Evolutionary conservation across 1,140 invertebrate genomes (phyloP).

Genomic region (Euwallacea fornicatus): DNA sequence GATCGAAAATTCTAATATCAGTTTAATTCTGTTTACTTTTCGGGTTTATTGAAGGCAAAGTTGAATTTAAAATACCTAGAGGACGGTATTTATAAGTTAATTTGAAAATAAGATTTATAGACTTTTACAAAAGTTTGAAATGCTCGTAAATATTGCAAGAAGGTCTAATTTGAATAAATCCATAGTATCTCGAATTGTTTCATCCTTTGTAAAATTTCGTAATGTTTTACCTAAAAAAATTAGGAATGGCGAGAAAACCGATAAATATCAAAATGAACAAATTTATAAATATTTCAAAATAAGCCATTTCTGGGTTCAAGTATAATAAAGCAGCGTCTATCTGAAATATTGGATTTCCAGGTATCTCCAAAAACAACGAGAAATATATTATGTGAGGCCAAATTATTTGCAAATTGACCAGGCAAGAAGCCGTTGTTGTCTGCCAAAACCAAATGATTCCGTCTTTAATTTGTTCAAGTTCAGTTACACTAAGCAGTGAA

Average conservation of each 20-base stretch:
- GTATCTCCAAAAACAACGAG: neutral
- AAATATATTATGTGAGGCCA: neutral
- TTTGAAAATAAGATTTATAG: no score
- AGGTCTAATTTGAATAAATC: no score
- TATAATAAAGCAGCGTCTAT: neutral
- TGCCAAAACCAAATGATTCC: neutral
- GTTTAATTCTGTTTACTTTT: no score
- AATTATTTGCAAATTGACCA: neutral
- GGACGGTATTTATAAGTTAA: no score
- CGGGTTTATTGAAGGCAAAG: no score
- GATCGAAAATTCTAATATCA: no score
- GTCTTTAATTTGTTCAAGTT: neutral
- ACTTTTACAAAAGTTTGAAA: no score
- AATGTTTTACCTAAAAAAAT: neutral
- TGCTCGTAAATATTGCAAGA: no score
- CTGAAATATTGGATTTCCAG: neutral
- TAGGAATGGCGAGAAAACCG: neutral
- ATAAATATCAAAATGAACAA: neutral
- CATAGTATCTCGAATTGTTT: no score
- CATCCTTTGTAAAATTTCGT: no score
- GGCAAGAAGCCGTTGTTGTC: neutral
- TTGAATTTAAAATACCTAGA: no score
- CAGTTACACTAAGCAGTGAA: neutral
- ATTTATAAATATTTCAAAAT: neutral
- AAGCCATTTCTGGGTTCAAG: neutral